Evolutionary conservation across 2,888 invertebrate species (phyloP), one percentile per base, ranked within the genome.

Genomic region (Hermodice carunculata): DNA sequence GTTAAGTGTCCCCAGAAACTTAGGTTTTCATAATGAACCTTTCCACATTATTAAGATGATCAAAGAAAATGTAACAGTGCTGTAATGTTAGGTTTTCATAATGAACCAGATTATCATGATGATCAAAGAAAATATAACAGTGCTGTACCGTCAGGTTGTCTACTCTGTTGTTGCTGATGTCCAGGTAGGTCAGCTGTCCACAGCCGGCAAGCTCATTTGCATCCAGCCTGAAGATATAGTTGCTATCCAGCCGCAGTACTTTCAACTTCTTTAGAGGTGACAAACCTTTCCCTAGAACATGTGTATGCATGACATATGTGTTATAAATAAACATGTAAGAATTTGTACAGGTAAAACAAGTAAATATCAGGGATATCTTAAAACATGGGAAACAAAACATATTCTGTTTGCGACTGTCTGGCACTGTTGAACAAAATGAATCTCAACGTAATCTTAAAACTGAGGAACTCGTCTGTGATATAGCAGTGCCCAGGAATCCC

Each of bases 141-240:
- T 6, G 24, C 77, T 81, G 78, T 64, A 84, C 84, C 24, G 76
- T 63, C 4, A 83, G 66, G 56, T 73, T 79, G 61, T 81, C 82
- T 29, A 84, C 65, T 65, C 72, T 74, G 63, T 84, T 84, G 64
- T 76, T 75, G 67, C 81, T 82, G 61, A 84, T 66, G 70, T 84
- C 81, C 11, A 84, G 67, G 0, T 74, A 66, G 24, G 80, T 82
- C 28, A 84, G 75, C 42, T 78, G 76, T 42, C 74, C 73, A 73
- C 81, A 80, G 34, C 70, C 67, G 0, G 79, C 74, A 43, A 83
- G 59, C 51, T 84, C 84, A 22, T 74, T 66, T 5, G 75, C 76
- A 17, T 84, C 83, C 32, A 84, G 63, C 64, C 75, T 79, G 34
- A 74, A 46, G 24, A 84, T 28, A 14, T 72, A 70, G 69, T 84